Conservation (phyloP, 2,113 vertebrate genomes). For the Grantiella picta region DNA sequence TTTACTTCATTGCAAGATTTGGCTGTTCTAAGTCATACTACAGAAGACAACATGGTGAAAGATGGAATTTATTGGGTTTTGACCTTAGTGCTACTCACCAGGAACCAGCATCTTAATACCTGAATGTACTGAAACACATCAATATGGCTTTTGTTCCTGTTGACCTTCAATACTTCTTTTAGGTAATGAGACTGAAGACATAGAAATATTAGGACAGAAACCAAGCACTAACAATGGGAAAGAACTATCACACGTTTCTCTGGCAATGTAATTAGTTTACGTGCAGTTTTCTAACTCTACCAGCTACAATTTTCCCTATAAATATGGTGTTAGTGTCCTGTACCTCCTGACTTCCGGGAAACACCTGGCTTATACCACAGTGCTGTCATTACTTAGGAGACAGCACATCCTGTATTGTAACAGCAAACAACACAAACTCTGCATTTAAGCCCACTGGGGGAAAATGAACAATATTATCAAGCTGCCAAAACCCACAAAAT, state of each 20-base stretch:
- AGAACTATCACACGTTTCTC: conserved; percentile 12
- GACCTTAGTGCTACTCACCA: neutral
- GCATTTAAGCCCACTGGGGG: neutral
- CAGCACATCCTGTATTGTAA: conserved; percentile 52
- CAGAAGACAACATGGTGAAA: neutral
- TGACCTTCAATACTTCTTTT: neutral
- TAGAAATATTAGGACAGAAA: neutral
- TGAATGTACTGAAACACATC: neutral
- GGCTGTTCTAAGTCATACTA: neutral
- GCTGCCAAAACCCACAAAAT: neutral
- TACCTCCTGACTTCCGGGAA: conserved; percentile 63
- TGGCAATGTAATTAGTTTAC: neutral
- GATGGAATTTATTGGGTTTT: neutral
- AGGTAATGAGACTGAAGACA: neutral
- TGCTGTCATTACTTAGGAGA: neutral
- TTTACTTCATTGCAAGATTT: neutral
- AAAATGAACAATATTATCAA: neutral
- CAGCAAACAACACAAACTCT: conserved; percentile 5
- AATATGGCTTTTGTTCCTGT: neutral
- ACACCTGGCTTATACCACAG: conserved; percentile 66
- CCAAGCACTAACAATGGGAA: neutral
- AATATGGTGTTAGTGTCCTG: neutral
- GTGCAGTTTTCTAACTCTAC: neutral
- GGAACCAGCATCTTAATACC: neutral
- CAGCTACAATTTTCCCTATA: neutral